A percentile compares a stretch with the other conserved stretches of the same genome.
Conservation (phyloP, 2,888 invertebrate species). For the Mechanitis mazaeus region DNA sequence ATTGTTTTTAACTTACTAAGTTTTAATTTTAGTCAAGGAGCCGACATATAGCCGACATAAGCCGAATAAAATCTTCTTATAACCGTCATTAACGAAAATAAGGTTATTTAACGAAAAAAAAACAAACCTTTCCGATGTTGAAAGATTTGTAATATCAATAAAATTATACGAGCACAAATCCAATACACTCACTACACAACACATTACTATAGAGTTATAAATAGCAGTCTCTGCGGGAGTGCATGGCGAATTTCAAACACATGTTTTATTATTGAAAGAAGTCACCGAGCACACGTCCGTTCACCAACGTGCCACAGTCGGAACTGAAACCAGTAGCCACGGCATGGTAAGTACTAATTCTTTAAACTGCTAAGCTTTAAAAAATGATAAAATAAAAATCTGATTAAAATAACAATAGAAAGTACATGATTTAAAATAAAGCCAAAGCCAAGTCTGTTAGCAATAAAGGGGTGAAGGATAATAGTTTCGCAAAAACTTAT, state of each 20-base stretch:
- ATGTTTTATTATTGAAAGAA: not conserved
- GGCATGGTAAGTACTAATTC: conserved; percentile 25
- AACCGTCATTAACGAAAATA: too few relatives aligned
- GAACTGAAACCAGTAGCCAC: conserved; percentile 34
- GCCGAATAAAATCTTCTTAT: too few relatives aligned
- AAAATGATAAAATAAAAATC: too few relatives aligned
- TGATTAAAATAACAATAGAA: too few relatives aligned
- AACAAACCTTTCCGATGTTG: conserved; percentile 10
- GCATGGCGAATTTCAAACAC: not conserved
- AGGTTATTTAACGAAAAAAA: conserved; percentile 19
- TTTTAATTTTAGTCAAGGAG: too few relatives aligned
- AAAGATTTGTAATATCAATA: too few relatives aligned
- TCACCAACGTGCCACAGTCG: conserved; percentile 37
- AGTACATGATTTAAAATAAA: too few relatives aligned
- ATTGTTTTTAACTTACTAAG: too few relatives aligned
- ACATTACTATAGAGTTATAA: not conserved
- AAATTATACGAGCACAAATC: not conserved
- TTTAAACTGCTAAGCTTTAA: conserved; percentile 19
- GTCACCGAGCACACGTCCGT: conserved; percentile 11
- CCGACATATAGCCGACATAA: too few relatives aligned
- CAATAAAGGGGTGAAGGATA: conserved; percentile 14
- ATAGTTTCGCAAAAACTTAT: conserved; percentile 17
- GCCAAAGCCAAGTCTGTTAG: conserved; percentile 3
- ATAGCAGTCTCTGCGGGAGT: not conserved
- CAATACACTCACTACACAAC: not conserved